phyloP scores from a whole-genome alignment of 2,888 invertebrate genomes.

The Aleiodes testaceus region DNA sequence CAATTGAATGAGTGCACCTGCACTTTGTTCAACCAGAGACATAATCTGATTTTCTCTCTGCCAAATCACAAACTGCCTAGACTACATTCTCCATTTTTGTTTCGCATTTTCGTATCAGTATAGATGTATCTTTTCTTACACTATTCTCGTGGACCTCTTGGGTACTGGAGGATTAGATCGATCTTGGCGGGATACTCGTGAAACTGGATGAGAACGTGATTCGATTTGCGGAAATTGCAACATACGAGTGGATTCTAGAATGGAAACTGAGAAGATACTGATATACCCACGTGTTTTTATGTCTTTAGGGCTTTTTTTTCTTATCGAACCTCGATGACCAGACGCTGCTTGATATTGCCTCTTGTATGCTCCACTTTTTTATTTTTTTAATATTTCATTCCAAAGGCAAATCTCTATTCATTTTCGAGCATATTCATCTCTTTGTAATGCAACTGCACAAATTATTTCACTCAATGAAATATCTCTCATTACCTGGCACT shows the following conservation, averaged over 20 bases:
- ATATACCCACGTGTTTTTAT: slow-evolving; percentile 2
- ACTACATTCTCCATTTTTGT: slow-evolving; percentile 24
- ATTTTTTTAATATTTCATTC: too few relatives aligned
- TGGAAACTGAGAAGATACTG: slow-evolving; percentile 17
- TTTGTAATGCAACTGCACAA: too few relatives aligned
- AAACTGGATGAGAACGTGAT: slow-evolving; percentile 44
- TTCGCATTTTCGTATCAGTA: slow-evolving; percentile 8
- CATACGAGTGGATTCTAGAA: slow-evolving; percentile 20
- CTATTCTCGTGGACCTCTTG: slow-evolving; percentile 5
- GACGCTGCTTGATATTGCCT: too few relatives aligned
- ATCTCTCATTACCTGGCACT: too few relatives aligned
- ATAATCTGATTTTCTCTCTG: slow-evolving; percentile 45
- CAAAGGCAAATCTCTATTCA: too few relatives aligned
- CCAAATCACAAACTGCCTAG: slow-evolving; percentile 45
- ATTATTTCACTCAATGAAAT: too few relatives aligned
- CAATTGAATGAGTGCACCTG: slow-evolving; percentile 5
- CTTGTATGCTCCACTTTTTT: too few relatives aligned
- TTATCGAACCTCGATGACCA: too few relatives aligned
- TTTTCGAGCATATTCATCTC: too few relatives aligned
- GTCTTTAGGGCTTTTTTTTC: too few relatives aligned
- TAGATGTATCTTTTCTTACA: slow-evolving; percentile 20
- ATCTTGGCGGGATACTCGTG: slow-evolving; percentile 44
- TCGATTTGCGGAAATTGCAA: slow-evolving; percentile 49
- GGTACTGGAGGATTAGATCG: slow-evolving; percentile 49
- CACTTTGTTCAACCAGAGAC: slow-evolving; percentile 42